Conservation (phyloP, 2,888 invertebrate genomes). For the Stegana nigrithorax region DNA sequence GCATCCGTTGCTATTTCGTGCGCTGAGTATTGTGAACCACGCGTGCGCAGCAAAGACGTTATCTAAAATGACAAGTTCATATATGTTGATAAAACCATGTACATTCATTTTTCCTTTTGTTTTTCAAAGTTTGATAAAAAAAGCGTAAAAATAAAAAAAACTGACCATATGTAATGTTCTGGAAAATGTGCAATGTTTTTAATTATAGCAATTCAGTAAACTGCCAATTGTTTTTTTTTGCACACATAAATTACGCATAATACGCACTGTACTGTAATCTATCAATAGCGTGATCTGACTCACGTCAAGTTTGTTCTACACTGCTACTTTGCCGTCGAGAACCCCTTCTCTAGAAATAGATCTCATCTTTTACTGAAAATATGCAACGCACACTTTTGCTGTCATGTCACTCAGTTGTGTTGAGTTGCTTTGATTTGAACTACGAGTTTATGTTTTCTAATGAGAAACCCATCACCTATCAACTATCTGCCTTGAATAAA, state of each 20-base stretch:
- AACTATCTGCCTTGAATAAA: too few relatives aligned
- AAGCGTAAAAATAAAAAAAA: too few relatives aligned
- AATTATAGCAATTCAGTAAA: constrained; percentile 11
- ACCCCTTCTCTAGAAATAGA: too few relatives aligned
- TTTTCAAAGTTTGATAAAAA: too few relatives aligned
- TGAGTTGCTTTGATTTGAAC: too few relatives aligned
- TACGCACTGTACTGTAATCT: constrained; percentile 5
- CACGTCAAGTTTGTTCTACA: neutral
- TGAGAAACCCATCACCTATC: too few relatives aligned
- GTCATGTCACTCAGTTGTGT: neutral
- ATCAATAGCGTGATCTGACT: constrained; percentile 9
- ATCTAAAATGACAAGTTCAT: constrained; percentile 62
- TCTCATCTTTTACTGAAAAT: neutral
- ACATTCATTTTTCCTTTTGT: constrained; percentile 19
- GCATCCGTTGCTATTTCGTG: constrained; percentile 37
- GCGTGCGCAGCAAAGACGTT: constrained; percentile 65
- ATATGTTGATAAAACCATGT: neutral
- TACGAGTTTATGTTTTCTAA: too few relatives aligned
- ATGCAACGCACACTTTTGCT: constrained; percentile 10
- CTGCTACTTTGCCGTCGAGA: too few relatives aligned
- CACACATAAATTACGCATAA: too few relatives aligned
- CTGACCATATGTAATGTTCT: too few relatives aligned
- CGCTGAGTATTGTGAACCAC: constrained; percentile 50
- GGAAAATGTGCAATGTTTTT: too few relatives aligned
- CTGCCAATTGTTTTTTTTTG: neutral